Evolutionary conservation across 2,797 vertebrate genomes (phyloP).

Genomic region (Mus caroli): DNA sequence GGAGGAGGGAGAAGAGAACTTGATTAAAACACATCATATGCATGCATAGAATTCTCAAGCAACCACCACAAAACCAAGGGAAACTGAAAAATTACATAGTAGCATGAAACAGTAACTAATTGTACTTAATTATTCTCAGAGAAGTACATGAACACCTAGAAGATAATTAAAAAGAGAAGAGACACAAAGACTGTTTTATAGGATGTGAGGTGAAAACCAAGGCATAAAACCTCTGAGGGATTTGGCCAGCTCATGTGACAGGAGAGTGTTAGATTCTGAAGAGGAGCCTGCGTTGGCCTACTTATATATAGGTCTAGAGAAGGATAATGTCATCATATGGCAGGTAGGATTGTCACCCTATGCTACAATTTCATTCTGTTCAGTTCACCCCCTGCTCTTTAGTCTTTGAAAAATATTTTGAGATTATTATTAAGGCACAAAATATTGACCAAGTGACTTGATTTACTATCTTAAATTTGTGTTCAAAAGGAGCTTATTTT

Average conservation of each 20-base stretch:
- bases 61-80: background rate
- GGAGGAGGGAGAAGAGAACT: background rate
- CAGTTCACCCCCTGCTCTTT: background rate
- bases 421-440: background rate
- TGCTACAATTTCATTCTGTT: background rate
- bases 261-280: background rate
- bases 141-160: background rate
- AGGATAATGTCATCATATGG: background rate
- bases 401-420: background rate
- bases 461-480: slow-evolving; percentile 26
- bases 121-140: background rate
- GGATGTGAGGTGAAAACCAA: background rate
- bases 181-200: background rate
- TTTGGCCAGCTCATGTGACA: background rate
- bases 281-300: background rate
- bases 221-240: background rate
- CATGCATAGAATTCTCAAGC: background rate
- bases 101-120: background rate
- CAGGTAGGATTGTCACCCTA: background rate
- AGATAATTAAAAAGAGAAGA: background rate
- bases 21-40: background rate
- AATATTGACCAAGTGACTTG: background rate
- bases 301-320: background rate
- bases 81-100: background rate
- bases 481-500: slow-evolving; percentile 37